Base-by-base conservation (phyloP, 2,888 invertebrate species). In the Fragum fragum region DNA sequence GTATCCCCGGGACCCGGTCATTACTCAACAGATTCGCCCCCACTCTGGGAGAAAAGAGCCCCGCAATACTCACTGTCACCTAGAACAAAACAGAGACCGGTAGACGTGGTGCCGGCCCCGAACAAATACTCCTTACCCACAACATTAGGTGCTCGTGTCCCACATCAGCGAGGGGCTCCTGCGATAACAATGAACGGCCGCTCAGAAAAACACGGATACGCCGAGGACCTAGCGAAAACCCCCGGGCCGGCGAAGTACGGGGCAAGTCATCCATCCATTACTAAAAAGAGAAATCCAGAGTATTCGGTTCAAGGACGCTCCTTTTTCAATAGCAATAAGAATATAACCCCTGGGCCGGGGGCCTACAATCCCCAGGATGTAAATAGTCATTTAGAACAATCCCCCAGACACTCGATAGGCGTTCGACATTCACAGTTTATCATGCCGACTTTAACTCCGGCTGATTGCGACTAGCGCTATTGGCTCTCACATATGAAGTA, bases 231-330 rank as follows among this genome's bases (percentile, higher is more conserved):
- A 59, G 88, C 91, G 11, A 88, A 86, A 52, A 87, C 89, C 1
- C 91, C 91, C 0, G 91, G 91, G 11, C 91, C 91, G 11, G 89
- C 89, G 0, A 81, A 66, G 32, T 90, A 91, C 79, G 82, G 82
- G 18, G 75, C 86, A 0, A 68, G 81, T 14, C 74, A 86, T 14
- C 84, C 85, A 23, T 59, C 76, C 14, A 47, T 77, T n/a, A 86
- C 81, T 1, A 87, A 81, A 52, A 66, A 68, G 23, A 82, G 80
- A n/a, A 81, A 86, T 29, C 90, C 90, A 3, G 86, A 88, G 42
- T 89, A 85, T 76, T 83, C 88, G 18, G 75, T 92, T 42, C 78
- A 78, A n/a, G 88, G 88, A 0, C 75, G 89, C 16, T 76, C 76
- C 32, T 76, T 71, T 57, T 61, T 70, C 18, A 74, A 73, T 23